These are phyloP conservation scores for Heterotilapia buettikoferi DNA, from an alignment of 2,113 vertebrate genomes.

Conservation along the genomic window DNA sequence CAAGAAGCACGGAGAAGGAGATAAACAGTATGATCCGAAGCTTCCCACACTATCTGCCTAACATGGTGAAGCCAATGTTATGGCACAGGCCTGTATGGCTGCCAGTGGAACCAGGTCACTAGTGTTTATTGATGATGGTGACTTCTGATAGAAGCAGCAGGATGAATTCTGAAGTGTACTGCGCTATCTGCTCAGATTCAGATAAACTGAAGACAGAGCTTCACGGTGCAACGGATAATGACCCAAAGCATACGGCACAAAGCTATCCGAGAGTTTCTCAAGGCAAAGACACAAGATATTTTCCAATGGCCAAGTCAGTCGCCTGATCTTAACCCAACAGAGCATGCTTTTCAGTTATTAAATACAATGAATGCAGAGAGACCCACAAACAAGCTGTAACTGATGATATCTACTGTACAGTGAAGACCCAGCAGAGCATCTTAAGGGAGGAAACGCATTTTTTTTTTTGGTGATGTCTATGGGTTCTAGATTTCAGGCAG, in stretches of 20 bases:
- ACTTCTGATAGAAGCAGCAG: background rate
- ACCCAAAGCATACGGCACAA: background rate
- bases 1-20: background rate
- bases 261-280: background rate
- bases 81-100: background rate
- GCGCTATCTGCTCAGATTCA: background rate
- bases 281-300: background rate
- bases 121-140: background rate
- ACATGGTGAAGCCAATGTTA: background rate
- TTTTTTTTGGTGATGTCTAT: rapidly evolving
- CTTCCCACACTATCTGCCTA: background rate
- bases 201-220: background rate
- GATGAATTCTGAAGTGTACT: background rate
- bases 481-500: background rate
- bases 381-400: background rate
- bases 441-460: background rate
- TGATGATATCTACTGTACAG: background rate
- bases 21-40: background rate
- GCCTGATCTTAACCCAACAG: background rate
- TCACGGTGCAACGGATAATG: background rate
- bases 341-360: background rate
- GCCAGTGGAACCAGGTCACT: background rate
- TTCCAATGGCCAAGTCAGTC: background rate
- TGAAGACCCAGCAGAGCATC: background rate
- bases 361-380: background rate